phyloP scores from a whole-genome alignment of 1,140 invertebrate genomes.

The Lerema accius region DNA sequence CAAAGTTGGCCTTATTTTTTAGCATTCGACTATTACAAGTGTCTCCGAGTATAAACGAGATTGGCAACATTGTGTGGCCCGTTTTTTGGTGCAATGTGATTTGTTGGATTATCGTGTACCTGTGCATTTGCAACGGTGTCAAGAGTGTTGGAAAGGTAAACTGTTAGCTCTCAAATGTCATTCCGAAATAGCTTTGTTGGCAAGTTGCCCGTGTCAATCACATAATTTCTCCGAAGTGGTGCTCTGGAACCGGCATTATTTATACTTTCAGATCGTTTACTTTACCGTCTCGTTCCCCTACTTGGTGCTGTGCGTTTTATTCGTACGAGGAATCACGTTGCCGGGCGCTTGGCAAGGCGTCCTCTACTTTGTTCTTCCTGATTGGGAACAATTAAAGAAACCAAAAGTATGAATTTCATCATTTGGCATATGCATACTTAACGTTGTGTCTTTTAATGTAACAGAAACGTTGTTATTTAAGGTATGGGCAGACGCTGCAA shows the following conservation, averaged over 20 bases:
- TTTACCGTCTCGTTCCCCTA: slow-evolving; percentile 95
- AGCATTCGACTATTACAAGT: slow-evolving; percentile 88
- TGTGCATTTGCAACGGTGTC: slow-evolving; percentile 92
- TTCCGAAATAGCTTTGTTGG: slow-evolving; percentile 38
- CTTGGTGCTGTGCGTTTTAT: slow-evolving; percentile 88
- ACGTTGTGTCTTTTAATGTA: slow-evolving; percentile 17
- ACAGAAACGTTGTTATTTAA: slow-evolving; percentile 58
- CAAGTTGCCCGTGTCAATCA: slow-evolving; percentile 44
- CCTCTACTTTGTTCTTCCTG: slow-evolving; percentile 91
- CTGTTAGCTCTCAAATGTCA: slow-evolving; percentile 29
- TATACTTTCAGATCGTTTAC: slow-evolving; percentile 87
- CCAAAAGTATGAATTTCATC: slow-evolving; percentile 82
- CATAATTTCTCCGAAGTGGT: slow-evolving; percentile 32
- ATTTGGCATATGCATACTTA: too few species aligned
- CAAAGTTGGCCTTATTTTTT: too few species aligned
- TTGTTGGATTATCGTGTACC: slow-evolving; percentile 90
- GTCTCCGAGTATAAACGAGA: slow-evolving; percentile 85
- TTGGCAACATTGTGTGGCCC: slow-evolving; percentile 89
- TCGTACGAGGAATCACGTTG: slow-evolving; percentile 89
- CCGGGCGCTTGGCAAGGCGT: slow-evolving; percentile 91
- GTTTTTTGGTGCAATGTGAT: slow-evolving; percentile 87
- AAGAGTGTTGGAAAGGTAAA: slow-evolving; percentile 87
- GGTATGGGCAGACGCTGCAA: slow-evolving; percentile 97
- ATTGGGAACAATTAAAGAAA: slow-evolving; percentile 89
- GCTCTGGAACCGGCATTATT: slow-evolving; percentile 38